Base-by-base conservation (phyloP, 2,113 vertebrate genomes). In the Esox niger region DNA sequence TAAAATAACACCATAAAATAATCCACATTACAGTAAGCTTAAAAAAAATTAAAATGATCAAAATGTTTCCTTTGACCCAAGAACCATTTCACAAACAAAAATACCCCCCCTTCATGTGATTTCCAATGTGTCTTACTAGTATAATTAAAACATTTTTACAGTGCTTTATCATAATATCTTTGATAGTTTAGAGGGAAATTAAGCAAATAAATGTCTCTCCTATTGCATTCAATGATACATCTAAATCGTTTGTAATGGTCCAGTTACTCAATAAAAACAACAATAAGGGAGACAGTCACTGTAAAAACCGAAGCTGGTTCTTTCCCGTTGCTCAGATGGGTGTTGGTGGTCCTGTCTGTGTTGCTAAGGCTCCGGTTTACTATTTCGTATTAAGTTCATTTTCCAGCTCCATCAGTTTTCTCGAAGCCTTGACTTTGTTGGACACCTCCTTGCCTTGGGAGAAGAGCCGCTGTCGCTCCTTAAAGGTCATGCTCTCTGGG, bases 381-480 rank as follows among this genome's bases (percentile, higher is more conserved):
- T 93, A 90, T 77, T 98, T 98, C 43, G 95, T 98, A 90, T 97
- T 97, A 78, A 99, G 91, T 79, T 99, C 97, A 63, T 95, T 97
- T 90, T 98, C 97, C 91, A 99, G 93, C 85, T 98, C 97, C 87
- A 93, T 98, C 64, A 99, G 84, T 84, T 96, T 98, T 54, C 97
- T 93, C 9, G 97, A 99, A 58, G 97, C 96, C 75, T 98, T 99
- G 56, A 99, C 95, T 91, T 97, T 98, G 84, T 95, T 92, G 72
- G 97, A 98, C 71, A 99, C 95, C 77, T 98, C 96, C 69, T 96
- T 95, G 74, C 97, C 97, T 85, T 98, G 96, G 64, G 97, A 99
- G 87, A 99, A 99, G 68, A 99, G 95, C 67, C 97, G 95, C 54
- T 99, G 97, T 71, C 97, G 96, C 79, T 99, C 97, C 82, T 88